Conservation (phyloP, 2,797 vertebrate species). For the Esox masquinongy region DNA sequence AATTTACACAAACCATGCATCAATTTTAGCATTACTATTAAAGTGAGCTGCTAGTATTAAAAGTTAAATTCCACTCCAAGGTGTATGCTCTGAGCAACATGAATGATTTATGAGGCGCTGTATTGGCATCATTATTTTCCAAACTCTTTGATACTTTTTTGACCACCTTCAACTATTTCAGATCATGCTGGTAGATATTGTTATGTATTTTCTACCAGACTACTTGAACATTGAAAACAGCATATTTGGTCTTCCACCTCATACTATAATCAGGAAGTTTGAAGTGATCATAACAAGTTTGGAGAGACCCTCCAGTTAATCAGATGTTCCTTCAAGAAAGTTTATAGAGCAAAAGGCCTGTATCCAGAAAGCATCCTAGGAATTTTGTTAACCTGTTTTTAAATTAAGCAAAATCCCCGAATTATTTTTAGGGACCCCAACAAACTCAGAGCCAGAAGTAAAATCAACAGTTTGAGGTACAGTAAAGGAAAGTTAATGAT, state of each 20-base stretch:
- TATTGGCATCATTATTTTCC: slow-evolving; percentile 2
- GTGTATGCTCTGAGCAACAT: slow-evolving; percentile 1
- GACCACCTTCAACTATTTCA: not conserved
- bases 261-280: not conserved
- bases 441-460: no score
- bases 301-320: not conserved
- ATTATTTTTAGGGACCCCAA: no score
- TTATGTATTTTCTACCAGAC: not conserved
- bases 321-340: not conserved
- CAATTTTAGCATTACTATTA: not conserved
- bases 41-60: slow-evolving; percentile 8
- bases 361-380: no score
- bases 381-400: no score
- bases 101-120: not conserved
- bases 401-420: no score
- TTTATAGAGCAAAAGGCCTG: not conserved
- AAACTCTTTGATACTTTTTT: not conserved
- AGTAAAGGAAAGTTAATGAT: no score
- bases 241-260: not conserved
- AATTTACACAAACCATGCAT: not conserved
- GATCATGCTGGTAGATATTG: not conserved
- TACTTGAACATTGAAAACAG: not conserved
- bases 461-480: no score
- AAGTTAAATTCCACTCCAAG: slow-evolving; percentile 2
- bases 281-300: not conserved